Evolutionary conservation across 2,797 vertebrate species (phyloP).

Genomic region (Poliocrania exsul): DNA sequence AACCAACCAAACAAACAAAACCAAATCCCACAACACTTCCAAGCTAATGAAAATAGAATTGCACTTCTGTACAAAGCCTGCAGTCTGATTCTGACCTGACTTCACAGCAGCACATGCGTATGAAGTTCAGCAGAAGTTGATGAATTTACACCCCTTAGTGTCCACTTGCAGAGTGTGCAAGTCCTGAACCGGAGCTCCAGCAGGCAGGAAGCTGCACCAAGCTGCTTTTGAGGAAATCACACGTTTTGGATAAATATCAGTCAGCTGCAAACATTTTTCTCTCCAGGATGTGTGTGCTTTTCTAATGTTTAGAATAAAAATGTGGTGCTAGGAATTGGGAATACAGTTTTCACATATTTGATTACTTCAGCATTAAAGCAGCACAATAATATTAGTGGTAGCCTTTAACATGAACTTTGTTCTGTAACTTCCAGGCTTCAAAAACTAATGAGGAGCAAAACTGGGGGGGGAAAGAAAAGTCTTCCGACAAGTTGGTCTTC

Average conservation of each 20-base stretch:
- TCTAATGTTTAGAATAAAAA: slow-evolving; percentile 37
- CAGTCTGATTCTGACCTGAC: neutral
- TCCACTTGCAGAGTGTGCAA: slow-evolving; percentile 3
- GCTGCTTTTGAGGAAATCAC: slow-evolving; percentile 63
- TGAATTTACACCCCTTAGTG: slow-evolving; percentile 47
- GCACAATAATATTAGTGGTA: slow-evolving; percentile 5
- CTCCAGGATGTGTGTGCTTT: slow-evolving; percentile 23
- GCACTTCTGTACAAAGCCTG: neutral
- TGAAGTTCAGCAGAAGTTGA: neutral
- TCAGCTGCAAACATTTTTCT: slow-evolving; percentile 62
- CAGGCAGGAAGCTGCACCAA: slow-evolving; percentile 40
- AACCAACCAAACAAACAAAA: neutral
- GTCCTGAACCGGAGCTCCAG: neutral
- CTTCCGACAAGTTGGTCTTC: slow-evolving; percentile 52
- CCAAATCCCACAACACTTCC: neutral
- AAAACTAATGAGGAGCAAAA: slow-evolving; percentile 62
- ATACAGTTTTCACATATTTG: slow-evolving; percentile 37
- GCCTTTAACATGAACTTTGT: slow-evolving; percentile 51
- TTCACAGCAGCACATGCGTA: neutral
- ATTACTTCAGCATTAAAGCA: slow-evolving; percentile 42
- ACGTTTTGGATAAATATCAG: slow-evolving; percentile 47
- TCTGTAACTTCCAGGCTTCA: slow-evolving; percentile 50
- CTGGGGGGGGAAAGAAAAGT: neutral
- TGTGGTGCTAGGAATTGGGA: slow-evolving; percentile 15
- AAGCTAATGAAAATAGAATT: neutral